phyloP scores from a whole-genome alignment of 1,140 invertebrate species.

The Pseudomyrmex pallidus region DNA sequence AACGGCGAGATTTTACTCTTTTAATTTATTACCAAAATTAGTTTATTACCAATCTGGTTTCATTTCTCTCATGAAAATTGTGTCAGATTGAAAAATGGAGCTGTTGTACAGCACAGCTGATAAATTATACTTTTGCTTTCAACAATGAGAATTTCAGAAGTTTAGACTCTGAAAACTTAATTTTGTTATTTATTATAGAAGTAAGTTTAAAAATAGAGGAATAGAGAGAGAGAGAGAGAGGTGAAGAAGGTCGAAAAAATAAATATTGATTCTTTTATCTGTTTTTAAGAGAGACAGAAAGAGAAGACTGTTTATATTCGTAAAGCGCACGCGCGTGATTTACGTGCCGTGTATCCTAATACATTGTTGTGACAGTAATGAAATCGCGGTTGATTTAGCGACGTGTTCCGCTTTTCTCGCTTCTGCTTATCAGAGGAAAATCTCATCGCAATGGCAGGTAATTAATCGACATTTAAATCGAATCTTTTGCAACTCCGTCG shows the following conservation, averaged over 20 bases:
- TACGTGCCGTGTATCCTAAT: conserved; percentile 34
- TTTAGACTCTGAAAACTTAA: too few species aligned
- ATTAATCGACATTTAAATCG: not conserved
- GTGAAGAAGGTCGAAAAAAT: not conserved
- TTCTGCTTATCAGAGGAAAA: not conserved
- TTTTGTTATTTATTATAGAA: too few species aligned
- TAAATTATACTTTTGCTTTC: too few species aligned
- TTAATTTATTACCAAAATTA: too few species aligned
- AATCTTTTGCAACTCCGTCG: not conserved
- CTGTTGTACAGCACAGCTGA: too few species aligned
- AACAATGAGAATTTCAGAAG: too few species aligned
- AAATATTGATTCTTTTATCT: not conserved
- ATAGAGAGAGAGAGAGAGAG: not conserved
- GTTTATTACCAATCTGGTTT: too few species aligned
- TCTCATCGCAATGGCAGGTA: not conserved
- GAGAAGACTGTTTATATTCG: not conserved
- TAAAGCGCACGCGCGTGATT: conserved; percentile 13
- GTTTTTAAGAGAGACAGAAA: not conserved
- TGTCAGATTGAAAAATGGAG: too few species aligned
- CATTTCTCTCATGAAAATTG: too few species aligned
- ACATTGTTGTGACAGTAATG: conserved; percentile 7
- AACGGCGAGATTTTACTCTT: too few species aligned
- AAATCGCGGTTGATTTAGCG: not conserved
- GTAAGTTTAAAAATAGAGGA: not conserved
- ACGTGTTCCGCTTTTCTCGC: conserved; percentile 23